Base-by-base conservation (phyloP, 2,113 vertebrate species). In the Theristicus caerulescens region DNA sequence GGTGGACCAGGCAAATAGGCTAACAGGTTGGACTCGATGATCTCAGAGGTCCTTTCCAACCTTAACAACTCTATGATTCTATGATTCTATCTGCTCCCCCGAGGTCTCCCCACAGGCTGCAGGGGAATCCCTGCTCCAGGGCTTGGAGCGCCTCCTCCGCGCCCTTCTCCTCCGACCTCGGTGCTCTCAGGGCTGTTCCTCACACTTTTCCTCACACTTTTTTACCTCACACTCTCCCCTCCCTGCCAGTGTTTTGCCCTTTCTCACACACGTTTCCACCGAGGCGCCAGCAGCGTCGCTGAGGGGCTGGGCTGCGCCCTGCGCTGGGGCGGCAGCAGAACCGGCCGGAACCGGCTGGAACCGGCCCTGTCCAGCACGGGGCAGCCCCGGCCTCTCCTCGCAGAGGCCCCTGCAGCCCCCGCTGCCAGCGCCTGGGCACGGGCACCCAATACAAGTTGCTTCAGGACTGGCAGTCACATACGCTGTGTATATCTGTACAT, bases 121-220 rank as follows among this genome's bases (percentile, higher is more conserved):
- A 31, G 36, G 47, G 31, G 10, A 31, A 31, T 17, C 52, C 52
- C 54, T 62, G 52, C 52, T n/a, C 51, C 0, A 0, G 44, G 1
- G 8, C n/a, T 52, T 1, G 2, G 7, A 34, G 38, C 10, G 20
- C 22, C 40, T 64, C 11, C 11, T 31, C 10, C 32, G 21, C 0
- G 3, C 14, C 2, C 13, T 22, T 44, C 7, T 29, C 16, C 55
- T 54, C 38, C 1, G 5, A 0, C 9, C 36, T 17, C 0, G 0
- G 11, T 7, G 38, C 54, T 59, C 9, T 1, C 4, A 54, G 49
- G 26, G n/a, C 10, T 25, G 5, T 24, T 14, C 54, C n/a, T 29
- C 36, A 7, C 9, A 10, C 5, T 22, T 24, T 32, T 18, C 22
- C 29, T 65, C 29, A 10, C 26, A 0, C 14, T 27, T 14, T 14